A percentile compares a stretch with the other conserved stretches of the same genome.
Conservation (phyloP, 2,113 vertebrate genomes). For the Engraulis encrasicolus region DNA sequence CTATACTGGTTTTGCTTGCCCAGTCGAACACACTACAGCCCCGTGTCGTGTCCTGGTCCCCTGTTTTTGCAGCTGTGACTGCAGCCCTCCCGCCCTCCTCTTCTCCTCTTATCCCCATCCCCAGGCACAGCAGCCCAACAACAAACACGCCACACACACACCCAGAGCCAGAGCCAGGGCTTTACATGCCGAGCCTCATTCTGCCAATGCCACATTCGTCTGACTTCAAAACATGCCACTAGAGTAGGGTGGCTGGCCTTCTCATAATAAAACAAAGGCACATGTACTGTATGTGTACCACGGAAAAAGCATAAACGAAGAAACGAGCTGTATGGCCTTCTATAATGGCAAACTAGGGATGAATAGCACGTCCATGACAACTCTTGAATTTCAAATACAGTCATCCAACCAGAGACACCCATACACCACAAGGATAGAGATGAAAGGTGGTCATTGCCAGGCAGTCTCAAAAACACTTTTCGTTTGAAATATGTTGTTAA, state of each 20-base stretch:
- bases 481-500: neutral
- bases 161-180: neutral
- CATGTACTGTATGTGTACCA: neutral
- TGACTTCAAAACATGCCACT: neutral
- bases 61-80: conserved; percentile 6
- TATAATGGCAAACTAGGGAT: neutral
- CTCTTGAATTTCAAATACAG: neutral
- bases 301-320: neutral
- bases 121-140: neutral
- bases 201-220: neutral
- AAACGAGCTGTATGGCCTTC: neutral
- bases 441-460: neutral
- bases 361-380: neutral
- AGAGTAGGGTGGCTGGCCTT: neutral
- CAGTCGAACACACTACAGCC: neutral
- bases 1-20: neutral
- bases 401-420: neutral
- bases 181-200: neutral
- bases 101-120: neutral
- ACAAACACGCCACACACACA: neutral
- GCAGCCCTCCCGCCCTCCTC: too few species aligned
- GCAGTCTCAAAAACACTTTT: neutral
- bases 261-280: neutral
- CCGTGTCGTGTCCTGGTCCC: neutral
- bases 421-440: neutral